Evolutionary conservation across 1,140 invertebrate genomes (phyloP).

Genomic region (Drosophila mauritiana): DNA sequence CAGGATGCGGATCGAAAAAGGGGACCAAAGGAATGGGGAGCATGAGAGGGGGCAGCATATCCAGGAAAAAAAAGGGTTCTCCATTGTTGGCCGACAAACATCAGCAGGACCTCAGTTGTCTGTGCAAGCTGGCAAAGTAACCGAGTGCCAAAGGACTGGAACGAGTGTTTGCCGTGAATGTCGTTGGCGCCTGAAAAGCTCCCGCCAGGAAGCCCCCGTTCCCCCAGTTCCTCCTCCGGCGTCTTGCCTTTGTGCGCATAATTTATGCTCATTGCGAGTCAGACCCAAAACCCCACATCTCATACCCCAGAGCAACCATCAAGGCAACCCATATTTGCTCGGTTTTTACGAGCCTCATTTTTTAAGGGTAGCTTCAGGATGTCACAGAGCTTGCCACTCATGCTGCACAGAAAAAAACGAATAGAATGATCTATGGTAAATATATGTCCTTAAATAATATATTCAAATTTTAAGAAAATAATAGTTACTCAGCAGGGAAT

Average conservation of each 20-base stretch:
- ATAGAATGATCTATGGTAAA: neutral
- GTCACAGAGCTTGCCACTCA: conserved; percentile 24
- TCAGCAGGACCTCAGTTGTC: conserved; percentile 4
- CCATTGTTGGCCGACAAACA: conserved; percentile 18
- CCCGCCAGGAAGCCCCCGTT: conserved; percentile 3
- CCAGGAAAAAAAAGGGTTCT: conserved; percentile 32
- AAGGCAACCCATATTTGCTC: conserved; percentile 38
- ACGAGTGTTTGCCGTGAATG: conserved; percentile 39
- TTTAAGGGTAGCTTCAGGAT: conserved; percentile 27
- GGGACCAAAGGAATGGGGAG: neutral
- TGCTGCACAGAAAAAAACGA: conserved; percentile 16
- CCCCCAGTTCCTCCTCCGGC: neutral
- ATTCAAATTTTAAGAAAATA: neutral
- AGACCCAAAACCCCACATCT: conserved; percentile 22
- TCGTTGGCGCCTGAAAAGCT: conserved; percentile 38
- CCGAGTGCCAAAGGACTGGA: neutral
- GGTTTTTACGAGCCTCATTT: conserved; percentile 43
- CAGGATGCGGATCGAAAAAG: conserved; percentile 21
- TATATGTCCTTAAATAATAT: neutral
- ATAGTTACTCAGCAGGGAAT: too few relatives aligned
- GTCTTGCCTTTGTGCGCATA: conserved; percentile 63
- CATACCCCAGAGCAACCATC: conserved; percentile 22
- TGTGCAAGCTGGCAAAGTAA: conserved; percentile 12
- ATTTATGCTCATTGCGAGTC: conserved; percentile 74
- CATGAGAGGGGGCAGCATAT: too few relatives aligned